These are phyloP conservation scores for Melanerpes aurifrons DNA, from an alignment of 2,113 vertebrate genomes.

Conservation along the genomic window DNA sequence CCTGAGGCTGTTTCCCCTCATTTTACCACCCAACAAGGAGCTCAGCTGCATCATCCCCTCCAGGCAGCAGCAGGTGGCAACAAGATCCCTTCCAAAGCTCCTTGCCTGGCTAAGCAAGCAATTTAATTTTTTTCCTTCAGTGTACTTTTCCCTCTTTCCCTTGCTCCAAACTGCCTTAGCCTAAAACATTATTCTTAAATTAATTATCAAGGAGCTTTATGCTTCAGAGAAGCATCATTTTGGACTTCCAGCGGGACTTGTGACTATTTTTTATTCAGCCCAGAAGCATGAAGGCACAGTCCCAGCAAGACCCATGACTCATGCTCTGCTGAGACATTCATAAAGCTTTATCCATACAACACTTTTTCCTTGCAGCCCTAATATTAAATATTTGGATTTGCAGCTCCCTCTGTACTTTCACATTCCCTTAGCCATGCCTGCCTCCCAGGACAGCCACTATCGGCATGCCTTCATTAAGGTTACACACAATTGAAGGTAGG, in stretches of 20 bases:
- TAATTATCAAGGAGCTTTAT: slow-evolving; percentile 1
- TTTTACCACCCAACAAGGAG: fast-evolving
- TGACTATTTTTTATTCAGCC: neutral
- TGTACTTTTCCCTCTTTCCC: neutral
- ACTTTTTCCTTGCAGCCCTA: neutral
- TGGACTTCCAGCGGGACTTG: neutral
- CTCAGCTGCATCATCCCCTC: neutral
- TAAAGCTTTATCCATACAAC: neutral
- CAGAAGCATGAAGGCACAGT: fast-evolving
- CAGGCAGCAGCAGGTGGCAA: neutral
- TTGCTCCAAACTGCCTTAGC: slow-evolving; percentile 34
- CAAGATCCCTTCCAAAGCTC: neutral
- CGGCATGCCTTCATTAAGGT: neutral
- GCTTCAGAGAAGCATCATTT: neutral
- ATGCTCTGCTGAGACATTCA: neutral
- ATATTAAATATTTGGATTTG: neutral
- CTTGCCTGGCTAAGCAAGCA: neutral
- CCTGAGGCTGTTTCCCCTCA: neutral
- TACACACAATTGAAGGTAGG: neutral
- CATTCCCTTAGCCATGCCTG: neutral
- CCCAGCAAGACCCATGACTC: neutral
- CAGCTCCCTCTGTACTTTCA: neutral
- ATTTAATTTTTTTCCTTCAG: neutral
- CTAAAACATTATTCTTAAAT: neutral
- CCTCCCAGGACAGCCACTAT: fast-evolving